These are phyloP conservation scores for Alexandromys fortis DNA, from an alignment of 2,113 vertebrate genomes.

Conservation along the genomic window DNA sequence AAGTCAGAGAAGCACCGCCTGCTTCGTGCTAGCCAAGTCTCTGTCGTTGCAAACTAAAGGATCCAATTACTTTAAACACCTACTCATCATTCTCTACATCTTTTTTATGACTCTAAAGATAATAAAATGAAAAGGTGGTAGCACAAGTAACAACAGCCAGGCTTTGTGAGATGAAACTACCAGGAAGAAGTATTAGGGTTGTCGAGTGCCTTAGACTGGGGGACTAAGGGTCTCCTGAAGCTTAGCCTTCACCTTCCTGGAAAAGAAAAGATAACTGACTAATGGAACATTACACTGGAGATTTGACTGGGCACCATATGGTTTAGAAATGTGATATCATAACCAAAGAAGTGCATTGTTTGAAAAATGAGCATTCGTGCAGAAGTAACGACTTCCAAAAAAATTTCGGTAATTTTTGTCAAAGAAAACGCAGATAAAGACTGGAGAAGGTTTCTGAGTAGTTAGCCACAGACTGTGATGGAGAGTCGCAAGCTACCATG, in stretches of 20 bases:
- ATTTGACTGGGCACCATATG: not conserved
- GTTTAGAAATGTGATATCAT: not conserved
- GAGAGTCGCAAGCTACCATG: not conserved
- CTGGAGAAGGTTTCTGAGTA: not conserved
- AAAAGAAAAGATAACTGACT: not conserved
- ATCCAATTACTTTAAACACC: not conserved
- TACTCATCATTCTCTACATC: not conserved
- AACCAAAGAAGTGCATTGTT: not conserved
- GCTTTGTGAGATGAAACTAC: not conserved
- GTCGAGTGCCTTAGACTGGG: not conserved
- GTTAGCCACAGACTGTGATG: not conserved
- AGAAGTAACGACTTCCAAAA: slow-evolving; percentile 25
- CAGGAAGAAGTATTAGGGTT: not conserved
- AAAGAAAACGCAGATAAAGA: not conserved
- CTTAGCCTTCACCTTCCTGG: not conserved
- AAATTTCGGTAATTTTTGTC: slow-evolving; percentile 20
- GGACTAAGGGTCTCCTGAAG: not conserved
- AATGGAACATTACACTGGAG: not conserved
- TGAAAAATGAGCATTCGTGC: not conserved
- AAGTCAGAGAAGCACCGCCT: no score
- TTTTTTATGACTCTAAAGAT: not conserved
- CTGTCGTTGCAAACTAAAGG: no score
- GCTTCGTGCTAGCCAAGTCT: no score
- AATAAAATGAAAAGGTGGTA: not conserved
- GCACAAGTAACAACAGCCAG: not conserved